Evolutionary conservation across 2,797 vertebrate species (phyloP), one percentile per base, ranked within the genome.

Genomic region (Siniperca scherzeri): DNA sequence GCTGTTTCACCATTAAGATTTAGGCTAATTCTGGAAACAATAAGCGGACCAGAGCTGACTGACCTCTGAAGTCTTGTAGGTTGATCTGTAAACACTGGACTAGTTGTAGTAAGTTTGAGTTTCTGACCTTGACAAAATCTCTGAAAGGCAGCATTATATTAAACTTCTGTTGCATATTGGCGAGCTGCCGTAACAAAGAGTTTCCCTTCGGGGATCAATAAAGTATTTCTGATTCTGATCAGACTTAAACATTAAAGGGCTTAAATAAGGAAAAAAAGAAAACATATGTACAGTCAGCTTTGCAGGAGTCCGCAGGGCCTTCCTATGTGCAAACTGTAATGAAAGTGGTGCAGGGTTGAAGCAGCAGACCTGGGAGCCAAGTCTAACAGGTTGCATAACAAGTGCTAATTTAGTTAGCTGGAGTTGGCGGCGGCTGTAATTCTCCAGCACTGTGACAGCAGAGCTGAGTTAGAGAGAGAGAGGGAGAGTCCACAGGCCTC

Each of bases 321-420:
- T 80, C 70, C 57, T 70, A 33, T 78, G 74, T 69, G 59, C 55
- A 77, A 61, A 61, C 61, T 2, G 42, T 53, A 78, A 74, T 59
- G 62, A 72, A 79, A 70, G 80, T 76, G 69, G 68, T 68, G 81
- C 80, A 77, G 77, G 74, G 75, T 70, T 70, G 72, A 79, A 76
- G 79, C 83, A 30, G 44, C 77, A 70, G 77, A 90, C 79, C 82
- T 48, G 48, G 42, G 74, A 89, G 89, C 88, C 87, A 86, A 93
- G 88, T 89, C 83, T 80, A 86, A 86, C 90, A 87, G 88, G 89
- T 94, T 94, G 92, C 93, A 87, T 94, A 94, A 94, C 92, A 85
- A 88, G 87, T 84, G 90, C 91, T 94, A 94, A 94, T 93, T 93
- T 93, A 84, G 93, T 94, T 94, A 92, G 89, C 87, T 82, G 84